phyloP scores from a whole-genome alignment of 2,888 invertebrate species.

The Hydrotaea diabolus region DNA sequence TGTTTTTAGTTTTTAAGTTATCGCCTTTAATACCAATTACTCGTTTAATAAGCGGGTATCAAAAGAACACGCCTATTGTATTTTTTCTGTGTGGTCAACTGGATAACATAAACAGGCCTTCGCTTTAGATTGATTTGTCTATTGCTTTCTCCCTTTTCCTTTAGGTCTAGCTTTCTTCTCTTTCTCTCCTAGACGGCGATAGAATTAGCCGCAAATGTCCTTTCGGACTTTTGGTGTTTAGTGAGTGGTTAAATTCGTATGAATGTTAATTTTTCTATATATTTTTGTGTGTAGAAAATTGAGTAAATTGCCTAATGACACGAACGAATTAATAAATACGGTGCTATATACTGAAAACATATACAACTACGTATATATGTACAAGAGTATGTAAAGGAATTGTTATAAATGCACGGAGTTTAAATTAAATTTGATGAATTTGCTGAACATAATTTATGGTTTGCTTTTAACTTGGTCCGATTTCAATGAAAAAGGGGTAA shows the following conservation, averaged over 20 bases:
- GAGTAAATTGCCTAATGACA: slow-evolving; percentile 64
- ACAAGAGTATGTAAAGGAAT: background rate
- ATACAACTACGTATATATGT: background rate
- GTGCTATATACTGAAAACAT: background rate
- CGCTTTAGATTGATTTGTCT: background rate
- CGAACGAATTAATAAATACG: slow-evolving; percentile 44
- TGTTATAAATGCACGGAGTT: no score
- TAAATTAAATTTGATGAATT: no score
- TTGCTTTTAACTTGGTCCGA: no score
- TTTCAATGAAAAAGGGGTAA: no score
- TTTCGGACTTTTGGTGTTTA: background rate
- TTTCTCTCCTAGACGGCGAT: background rate
- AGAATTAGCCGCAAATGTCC: background rate
- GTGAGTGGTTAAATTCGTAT: slow-evolving; percentile 17
- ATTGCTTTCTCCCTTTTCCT: background rate
- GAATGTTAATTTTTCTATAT: background rate
- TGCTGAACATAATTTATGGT: no score
- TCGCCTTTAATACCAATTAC: no score
- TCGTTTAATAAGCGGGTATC: no score
- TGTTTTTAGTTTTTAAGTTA: no score
- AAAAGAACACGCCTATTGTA: no score
- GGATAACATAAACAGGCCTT: no score
- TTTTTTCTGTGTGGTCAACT: no score
- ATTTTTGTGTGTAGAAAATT: slow-evolving; percentile 34
- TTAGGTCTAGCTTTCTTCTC: background rate